Conservation (phyloP, 1,140 invertebrate species). For the Caerostris darwini region DNA sequence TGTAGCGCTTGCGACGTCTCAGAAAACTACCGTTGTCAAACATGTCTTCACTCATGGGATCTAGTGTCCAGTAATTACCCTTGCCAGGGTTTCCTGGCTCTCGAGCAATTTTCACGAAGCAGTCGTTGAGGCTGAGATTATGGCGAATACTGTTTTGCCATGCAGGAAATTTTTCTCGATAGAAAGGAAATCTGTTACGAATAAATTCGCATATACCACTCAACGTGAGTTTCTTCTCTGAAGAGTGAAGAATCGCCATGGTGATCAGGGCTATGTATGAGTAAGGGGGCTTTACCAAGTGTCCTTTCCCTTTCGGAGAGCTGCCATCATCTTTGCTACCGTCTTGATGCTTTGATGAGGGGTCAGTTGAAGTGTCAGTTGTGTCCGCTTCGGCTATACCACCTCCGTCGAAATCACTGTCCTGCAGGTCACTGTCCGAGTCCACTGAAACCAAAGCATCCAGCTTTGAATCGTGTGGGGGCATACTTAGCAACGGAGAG, state of each 20-base stretch:
- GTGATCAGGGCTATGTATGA: conserved; percentile 86
- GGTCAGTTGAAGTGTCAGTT: conserved; percentile 49
- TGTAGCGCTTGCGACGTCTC: conserved; percentile 96
- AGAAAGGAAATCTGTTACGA: conserved; percentile 98
- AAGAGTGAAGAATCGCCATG: conserved; percentile 85
- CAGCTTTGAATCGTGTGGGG: conserved; percentile 44
- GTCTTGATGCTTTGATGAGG: background rate
- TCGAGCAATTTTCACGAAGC: conserved; percentile 98
- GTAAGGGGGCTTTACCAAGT: conserved; percentile 84
- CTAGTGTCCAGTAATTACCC: conserved; percentile 99
- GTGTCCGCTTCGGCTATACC: conserved; percentile 74
- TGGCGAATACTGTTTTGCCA: conserved; percentile 99
- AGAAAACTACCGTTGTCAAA: conserved; percentile 99
- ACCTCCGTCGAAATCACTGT: conserved; percentile 67
- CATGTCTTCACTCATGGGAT: conserved; percentile 98
- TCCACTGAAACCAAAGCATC: conserved; percentile 66
- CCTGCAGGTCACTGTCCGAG: conserved; percentile 66
- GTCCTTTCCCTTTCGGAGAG: conserved; percentile 50
- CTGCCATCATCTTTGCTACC: conserved; percentile 1
- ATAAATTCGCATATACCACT: conserved; percentile 88
- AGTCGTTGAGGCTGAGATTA: conserved; percentile 98
- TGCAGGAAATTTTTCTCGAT: conserved; percentile 96
- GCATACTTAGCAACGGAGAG: conserved; percentile 29
- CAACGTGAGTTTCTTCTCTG: conserved; percentile 84
- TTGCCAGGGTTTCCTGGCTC: conserved; percentile 99